Base-by-base conservation (phyloP, 2,888 invertebrate genomes). In the Quadroppia sp. region DNA sequence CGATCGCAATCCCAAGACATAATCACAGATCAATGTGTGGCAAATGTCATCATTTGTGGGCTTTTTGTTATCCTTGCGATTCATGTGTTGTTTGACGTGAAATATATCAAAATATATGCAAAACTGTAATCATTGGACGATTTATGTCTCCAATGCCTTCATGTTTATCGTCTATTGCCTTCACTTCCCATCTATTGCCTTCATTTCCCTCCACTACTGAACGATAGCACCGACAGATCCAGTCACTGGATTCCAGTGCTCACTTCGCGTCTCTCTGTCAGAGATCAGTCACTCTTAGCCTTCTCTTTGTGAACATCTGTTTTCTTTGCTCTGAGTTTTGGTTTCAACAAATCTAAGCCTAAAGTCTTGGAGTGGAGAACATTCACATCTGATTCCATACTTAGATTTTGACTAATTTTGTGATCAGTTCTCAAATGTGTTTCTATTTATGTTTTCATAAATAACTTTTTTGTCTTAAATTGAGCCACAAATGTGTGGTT, bases 301-400 rank as follows among this genome's bases (percentile, higher is more conserved):
- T 2, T 28, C 59, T 59, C 2, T 59, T 32, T 28, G 59, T 17
- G 59, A 59, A 59, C 59, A 59, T 59, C 59, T 59, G 59, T 59
- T 59, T 56, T 59, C n/a, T 48, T 48, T 30, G 30, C 32, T n/a
- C 17, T 15, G 17, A 30, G 9, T 56, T 56, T 28, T 25, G 28
- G 13, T 59, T 15, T 3, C 4, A 59, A 59, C n/a, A 59, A 30
- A 59, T 32, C 32, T 59, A 1, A 28, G 11, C 2, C 25, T 15
- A 6, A 32, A 13, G 25, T 59, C 32, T 59, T 32, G 59, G 28
- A 59, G 59, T 28, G 6, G 17, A 17, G 30, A 56, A 15, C 48
- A 48, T 30, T 32, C 23, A 53, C 25, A 25, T 53, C 23, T 2
- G 20, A 25, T 23, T 20, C 20, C 53, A 53, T 23, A 4, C n/a